phyloP scores from a whole-genome alignment of 2,797 vertebrate species.

The Sebastes melanostomus region DNA sequence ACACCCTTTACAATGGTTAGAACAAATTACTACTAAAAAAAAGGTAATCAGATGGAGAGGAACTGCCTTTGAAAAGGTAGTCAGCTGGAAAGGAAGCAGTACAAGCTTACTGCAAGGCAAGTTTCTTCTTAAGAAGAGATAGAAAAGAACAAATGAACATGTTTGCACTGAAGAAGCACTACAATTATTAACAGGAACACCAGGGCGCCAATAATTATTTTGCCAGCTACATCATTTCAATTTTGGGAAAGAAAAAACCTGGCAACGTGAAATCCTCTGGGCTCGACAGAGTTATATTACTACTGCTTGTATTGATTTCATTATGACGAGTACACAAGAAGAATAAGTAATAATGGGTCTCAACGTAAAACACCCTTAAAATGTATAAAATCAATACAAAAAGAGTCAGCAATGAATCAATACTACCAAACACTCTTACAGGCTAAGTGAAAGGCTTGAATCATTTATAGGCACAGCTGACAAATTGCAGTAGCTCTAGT shows the following conservation, averaged over 20 bases:
- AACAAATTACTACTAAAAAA: conserved; percentile 40
- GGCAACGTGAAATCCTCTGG: neutral
- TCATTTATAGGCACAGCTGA: conserved; percentile 22
- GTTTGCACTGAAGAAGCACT: conserved; percentile 15
- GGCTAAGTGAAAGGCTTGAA: conserved; percentile 17
- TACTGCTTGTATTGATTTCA: conserved; percentile 28
- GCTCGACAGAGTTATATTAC: conserved; percentile 10
- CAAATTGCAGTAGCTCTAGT: conserved; percentile 18
- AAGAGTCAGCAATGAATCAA: conserved; percentile 22
- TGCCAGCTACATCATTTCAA: conserved; percentile 25
- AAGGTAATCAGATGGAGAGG: conserved; percentile 25
- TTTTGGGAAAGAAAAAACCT: neutral
- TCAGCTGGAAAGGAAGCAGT: conserved; percentile 16
- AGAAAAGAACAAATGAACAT: neutral
- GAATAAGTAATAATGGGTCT: conserved; percentile 9
- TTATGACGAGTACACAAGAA: conserved; percentile 12
- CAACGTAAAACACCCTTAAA: conserved; percentile 25
- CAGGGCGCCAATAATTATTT: neutral
- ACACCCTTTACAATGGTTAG: conserved; percentile 25
- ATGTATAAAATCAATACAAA: conserved; percentile 30
- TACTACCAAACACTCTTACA: conserved; percentile 13
- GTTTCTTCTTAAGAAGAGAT: neutral
- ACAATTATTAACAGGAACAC: conserved; percentile 16
- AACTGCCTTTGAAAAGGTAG: conserved; percentile 27
- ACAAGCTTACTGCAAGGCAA: neutral